Conservation (phyloP, 2,888 invertebrate genomes). For the Euspilapteryx auroguttella region DNA sequence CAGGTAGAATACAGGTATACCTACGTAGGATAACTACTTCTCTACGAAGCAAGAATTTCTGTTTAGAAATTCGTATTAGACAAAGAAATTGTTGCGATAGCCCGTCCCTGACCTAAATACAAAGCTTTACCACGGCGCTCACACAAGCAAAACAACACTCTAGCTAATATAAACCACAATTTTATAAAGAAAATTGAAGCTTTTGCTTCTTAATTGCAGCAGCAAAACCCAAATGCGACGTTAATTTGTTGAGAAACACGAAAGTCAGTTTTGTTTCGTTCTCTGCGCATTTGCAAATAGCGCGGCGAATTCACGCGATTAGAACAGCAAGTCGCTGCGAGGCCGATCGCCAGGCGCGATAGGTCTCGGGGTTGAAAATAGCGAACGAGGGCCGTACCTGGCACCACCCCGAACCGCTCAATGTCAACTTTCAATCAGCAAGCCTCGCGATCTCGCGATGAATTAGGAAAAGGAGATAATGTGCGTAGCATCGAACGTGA, state of each 20-base stretch:
- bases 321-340: conserved; percentile 45
- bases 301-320: conserved; percentile 45
- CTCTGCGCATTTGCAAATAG: conserved; percentile 38
- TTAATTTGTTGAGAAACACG: conserved; percentile 28
- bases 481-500: too few relatives aligned
- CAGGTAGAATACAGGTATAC: too few relatives aligned
- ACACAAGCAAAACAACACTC: too few relatives aligned
- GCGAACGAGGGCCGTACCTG: conserved; percentile 43
- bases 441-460: too few relatives aligned
- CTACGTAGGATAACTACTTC: too few relatives aligned
- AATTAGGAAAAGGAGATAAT: too few relatives aligned
- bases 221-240: conserved; percentile 19
- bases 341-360: conserved; percentile 53
- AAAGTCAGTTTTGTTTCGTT: conserved; percentile 24
- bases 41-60: too few relatives aligned
- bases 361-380: conserved; percentile 54
- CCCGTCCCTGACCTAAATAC: background rate
- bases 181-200: conserved; percentile 11
- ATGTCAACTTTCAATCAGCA: conserved; percentile 59
- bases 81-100: too few relatives aligned
- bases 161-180: background rate
- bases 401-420: conserved; percentile 46
- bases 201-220: conserved; percentile 19
- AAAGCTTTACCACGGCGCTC: conserved; percentile 1
- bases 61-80: too few relatives aligned